These are phyloP conservation scores for Spodoptera frugiperda DNA, from an alignment of 1,140 invertebrate genomes.

Conservation along the genomic window DNA sequence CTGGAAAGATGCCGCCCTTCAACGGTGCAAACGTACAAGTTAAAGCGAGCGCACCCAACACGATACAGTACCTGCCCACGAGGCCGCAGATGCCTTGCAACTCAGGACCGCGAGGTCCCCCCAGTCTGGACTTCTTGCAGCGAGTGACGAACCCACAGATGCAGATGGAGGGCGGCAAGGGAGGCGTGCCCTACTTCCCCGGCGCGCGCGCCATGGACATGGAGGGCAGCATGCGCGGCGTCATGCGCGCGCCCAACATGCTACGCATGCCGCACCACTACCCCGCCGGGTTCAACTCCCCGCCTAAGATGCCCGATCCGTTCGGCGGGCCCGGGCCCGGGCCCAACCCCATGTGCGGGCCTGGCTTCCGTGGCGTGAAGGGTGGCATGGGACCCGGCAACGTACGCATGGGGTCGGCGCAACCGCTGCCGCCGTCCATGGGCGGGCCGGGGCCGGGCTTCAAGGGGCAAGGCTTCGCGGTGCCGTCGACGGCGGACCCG, in stretches of 20 bases:
- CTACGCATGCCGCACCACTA: conserved; percentile 84
- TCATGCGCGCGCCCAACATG: conserved; percentile 80
- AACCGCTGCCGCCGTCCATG: conserved; percentile 93
- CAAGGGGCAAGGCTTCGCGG: conserved; percentile 93
- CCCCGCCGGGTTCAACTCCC: conserved; percentile 80
- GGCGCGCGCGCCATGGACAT: conserved; percentile 83
- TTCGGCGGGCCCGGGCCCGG: conserved; percentile 70
- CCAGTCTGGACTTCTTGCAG: conserved; percentile 96
- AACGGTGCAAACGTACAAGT: conserved; percentile 96
- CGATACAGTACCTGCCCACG: conserved; percentile 98
- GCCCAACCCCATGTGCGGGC: conserved; percentile 78
- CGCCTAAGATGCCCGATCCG: conserved; percentile 80
- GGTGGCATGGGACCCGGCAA: conserved; percentile 67
- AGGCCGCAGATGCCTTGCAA: conserved; percentile 91
- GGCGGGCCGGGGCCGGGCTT: conserved; percentile 90
- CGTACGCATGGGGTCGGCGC: conserved; percentile 80
- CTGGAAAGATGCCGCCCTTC: conserved; percentile 88
- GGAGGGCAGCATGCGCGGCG: conserved; percentile 86
- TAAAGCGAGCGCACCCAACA: conserved; percentile 98
- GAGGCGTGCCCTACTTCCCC: conserved; percentile 91
- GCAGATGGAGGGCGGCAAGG: conserved; percentile 89
- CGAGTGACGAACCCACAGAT: conserved; percentile 92
- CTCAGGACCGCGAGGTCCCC: conserved; percentile 90
- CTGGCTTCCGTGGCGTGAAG: conserved; percentile 78
- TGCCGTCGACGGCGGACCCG: conserved; percentile 94